Percentiles rank a stretch among this genome's conserved stretches.
Evolutionary conservation across 2,797 vertebrate species (phyloP).

Genomic region (Bucorvus abyssinicus): DNA sequence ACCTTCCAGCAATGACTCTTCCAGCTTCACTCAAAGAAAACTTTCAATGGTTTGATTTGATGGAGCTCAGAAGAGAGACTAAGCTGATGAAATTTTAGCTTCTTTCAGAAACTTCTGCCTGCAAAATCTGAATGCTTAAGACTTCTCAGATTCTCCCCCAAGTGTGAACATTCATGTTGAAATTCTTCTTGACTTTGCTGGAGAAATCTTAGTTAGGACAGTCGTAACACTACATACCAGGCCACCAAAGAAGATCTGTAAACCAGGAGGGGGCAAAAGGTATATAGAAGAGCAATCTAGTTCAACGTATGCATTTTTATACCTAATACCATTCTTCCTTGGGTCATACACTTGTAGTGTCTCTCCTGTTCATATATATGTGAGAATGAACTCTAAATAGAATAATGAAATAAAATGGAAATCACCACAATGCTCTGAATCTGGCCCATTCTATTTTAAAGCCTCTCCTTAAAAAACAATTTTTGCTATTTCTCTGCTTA

Average conservation of each 20-base stretch:
- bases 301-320: neutral
- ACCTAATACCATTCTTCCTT: neutral
- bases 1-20: neutral
- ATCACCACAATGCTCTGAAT: neutral
- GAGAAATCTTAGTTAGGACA: neutral
- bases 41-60: neutral
- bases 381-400: neutral
- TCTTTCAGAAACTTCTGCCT: neutral
- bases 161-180: neutral
- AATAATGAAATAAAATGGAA: neutral
- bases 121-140: neutral
- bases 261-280: neutral
- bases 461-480: neutral
- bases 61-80: neutral
- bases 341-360: neutral
- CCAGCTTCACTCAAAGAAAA: neutral
- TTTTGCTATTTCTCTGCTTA: neutral
- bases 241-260: neutral
- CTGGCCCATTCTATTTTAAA: accelerated
- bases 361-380: neutral
- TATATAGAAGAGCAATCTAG: neutral
- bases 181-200: neutral
- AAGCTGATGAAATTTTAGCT: neutral
- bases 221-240: neutral
- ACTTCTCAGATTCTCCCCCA: neutral